Evolutionary conservation across 1,140 invertebrate species (phyloP).

Genomic region (Pseudomyrmex sp.): DNA sequence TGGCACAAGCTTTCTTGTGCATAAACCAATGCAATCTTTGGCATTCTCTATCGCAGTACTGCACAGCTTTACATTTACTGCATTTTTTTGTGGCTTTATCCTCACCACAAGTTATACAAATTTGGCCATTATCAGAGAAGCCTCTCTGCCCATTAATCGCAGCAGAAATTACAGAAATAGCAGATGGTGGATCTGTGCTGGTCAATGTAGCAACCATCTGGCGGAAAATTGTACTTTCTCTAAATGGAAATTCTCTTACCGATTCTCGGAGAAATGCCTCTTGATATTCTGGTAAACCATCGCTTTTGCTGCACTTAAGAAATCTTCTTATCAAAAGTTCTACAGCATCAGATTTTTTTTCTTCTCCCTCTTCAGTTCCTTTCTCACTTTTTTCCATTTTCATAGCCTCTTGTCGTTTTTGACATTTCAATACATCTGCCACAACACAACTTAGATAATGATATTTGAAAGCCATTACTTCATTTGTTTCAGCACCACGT

Average conservation of each 20-base stretch:
- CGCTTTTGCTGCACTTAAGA: slow-evolving; percentile 91
- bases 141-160: slow-evolving; percentile 96
- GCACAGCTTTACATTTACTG: slow-evolving; percentile 96
- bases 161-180: slow-evolving; percentile 91
- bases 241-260: slow-evolving; percentile 94
- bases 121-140: slow-evolving; percentile 88
- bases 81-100: slow-evolving; percentile 96
- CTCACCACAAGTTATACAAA: slow-evolving; percentile 95
- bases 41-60: slow-evolving; percentile 97
- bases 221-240: slow-evolving; percentile 94
- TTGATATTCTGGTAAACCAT: slow-evolving; percentile 91
- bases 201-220: slow-evolving; percentile 92
- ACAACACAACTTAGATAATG: slow-evolving; percentile 94
- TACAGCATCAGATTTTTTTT: slow-evolving; percentile 89
- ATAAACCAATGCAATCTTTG: slow-evolving; percentile 98
- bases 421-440: slow-evolving; percentile 89
- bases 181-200: slow-evolving; percentile 89
- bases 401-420: slow-evolving; percentile 87
- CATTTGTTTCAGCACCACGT: slow-evolving; percentile 93
- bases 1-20: slow-evolving; percentile 95
- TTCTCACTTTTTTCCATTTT: slow-evolving; percentile 80
- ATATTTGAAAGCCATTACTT: slow-evolving; percentile 96
- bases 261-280: slow-evolving; percentile 94
- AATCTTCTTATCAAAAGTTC: slow-evolving; percentile 91
- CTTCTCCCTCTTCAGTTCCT: slow-evolving; percentile 84